Conservation (phyloP, 2,797 vertebrate species). For the Luscinia luscinia region DNA sequence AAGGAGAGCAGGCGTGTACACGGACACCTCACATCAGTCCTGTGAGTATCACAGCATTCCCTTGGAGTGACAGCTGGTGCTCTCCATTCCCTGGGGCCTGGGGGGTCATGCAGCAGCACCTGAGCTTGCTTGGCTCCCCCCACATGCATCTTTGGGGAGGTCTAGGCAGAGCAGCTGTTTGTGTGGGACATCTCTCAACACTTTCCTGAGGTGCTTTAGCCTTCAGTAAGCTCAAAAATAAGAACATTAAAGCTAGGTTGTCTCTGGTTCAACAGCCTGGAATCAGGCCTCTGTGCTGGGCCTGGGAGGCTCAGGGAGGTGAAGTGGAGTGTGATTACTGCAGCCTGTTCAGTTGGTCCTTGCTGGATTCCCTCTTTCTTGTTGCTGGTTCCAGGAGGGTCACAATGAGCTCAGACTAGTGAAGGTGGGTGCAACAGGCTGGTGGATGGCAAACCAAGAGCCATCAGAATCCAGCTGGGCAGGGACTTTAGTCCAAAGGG, state of each 20-base stretch:
- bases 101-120: slow-evolving; percentile 34
- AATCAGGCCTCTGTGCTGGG: not conserved
- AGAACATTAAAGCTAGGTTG: not conserved
- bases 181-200: not conserved
- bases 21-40: slow-evolving; percentile 78
- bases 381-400: not conserved
- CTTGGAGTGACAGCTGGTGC: slow-evolving; percentile 39
- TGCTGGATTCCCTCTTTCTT: slow-evolving; percentile 6
- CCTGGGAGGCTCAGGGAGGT: not conserved
- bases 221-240: not conserved
- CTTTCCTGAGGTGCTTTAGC: not conserved
- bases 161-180: not conserved
- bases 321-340: not conserved
- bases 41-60: slow-evolving; percentile 82
- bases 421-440: not conserved
- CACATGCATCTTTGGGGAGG: not conserved
- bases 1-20: slow-evolving; percentile 88
- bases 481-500: not conserved
- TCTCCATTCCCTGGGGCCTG: slow-evolving; percentile 48
- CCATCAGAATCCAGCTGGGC: not conserved
- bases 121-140: slow-evolving; percentile 29
- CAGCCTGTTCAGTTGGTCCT: not conserved
- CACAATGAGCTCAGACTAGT: not conserved
- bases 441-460: not conserved
- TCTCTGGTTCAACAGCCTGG: not conserved